Evolutionary conservation across 2,797 vertebrate species (phyloP).

Genomic region (Falco cherrug): DNA sequence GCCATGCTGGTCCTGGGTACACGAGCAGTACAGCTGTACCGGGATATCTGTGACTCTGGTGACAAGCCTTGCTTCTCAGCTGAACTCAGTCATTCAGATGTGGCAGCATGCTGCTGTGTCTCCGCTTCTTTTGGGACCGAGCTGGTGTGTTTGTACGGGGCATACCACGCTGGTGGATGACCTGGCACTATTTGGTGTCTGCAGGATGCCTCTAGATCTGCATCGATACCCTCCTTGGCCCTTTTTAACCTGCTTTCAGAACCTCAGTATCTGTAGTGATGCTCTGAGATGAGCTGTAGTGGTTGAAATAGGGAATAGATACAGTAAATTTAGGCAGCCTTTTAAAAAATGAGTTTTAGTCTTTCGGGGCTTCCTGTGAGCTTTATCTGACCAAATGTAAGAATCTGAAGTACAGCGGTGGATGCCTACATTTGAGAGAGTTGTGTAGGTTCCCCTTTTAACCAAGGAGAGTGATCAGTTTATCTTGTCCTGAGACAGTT

Average conservation of each 20-base stretch:
- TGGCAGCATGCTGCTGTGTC: neutral
- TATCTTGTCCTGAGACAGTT: neutral
- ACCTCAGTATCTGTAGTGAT: neutral
- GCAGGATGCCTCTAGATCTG: neutral
- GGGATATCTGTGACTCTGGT: neutral
- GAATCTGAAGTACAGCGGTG: neutral
- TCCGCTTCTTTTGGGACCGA: neutral
- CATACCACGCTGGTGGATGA: rapidly evolving
- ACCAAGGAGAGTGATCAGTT: neutral
- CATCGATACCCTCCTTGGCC: neutral
- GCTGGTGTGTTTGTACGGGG: rapidly evolving
- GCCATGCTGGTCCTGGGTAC: neutral
- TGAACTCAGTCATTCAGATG: neutral
- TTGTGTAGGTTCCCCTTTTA: neutral
- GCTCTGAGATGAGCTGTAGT: neutral
- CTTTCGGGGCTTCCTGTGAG: neutral
- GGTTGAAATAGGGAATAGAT: neutral
- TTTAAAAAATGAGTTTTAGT: neutral
- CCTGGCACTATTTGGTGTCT: rapidly evolving
- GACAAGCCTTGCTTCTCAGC: neutral
- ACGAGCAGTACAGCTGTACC: too few species aligned
- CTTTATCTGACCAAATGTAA: neutral
- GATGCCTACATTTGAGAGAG: neutral
- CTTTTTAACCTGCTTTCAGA: neutral
- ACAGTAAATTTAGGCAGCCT: neutral